Conservation (phyloP, 23 tunicate genomes). For the Botrylloides violaceus region DNA sequence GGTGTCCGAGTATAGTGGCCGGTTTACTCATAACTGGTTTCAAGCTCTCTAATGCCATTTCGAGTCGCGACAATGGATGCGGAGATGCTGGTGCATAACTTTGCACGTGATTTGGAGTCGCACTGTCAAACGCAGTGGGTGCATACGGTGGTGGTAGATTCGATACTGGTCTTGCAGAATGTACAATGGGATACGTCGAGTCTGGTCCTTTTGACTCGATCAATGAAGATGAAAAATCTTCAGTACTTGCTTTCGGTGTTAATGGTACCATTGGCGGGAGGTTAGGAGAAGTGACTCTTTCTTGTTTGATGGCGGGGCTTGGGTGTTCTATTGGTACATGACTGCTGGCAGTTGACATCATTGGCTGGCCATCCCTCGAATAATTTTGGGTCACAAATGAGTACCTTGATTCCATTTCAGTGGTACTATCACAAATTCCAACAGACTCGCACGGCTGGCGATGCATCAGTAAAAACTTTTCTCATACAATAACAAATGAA, state of each 20-base stretch:
- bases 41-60: not conserved
- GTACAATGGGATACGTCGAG: not conserved
- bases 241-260: too few species aligned
- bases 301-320: not conserved
- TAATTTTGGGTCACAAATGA: not conserved
- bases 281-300: too few species aligned
- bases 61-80: not conserved
- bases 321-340: not conserved
- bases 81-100: not conserved
- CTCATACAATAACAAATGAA: too few species aligned
- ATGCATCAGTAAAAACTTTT: not conserved
- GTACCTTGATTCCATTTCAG: not conserved
- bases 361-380: not conserved
- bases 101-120: not conserved
- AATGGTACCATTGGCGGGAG: too few species aligned
- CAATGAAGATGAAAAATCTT: too few species aligned
- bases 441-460: not conserved
- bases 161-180: not conserved
- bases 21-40: slow-evolving; percentile 10
- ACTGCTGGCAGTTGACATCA: not conserved
- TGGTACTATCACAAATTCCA: not conserved
- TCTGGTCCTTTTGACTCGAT: slow-evolving; percentile 17
- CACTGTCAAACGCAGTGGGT: not conserved
- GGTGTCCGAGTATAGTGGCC: slow-evolving; percentile 22
- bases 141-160: slow-evolving; percentile 2